Base-by-base conservation (phyloP, 2,888 invertebrate species). In the Synanthedon vespiformis region DNA sequence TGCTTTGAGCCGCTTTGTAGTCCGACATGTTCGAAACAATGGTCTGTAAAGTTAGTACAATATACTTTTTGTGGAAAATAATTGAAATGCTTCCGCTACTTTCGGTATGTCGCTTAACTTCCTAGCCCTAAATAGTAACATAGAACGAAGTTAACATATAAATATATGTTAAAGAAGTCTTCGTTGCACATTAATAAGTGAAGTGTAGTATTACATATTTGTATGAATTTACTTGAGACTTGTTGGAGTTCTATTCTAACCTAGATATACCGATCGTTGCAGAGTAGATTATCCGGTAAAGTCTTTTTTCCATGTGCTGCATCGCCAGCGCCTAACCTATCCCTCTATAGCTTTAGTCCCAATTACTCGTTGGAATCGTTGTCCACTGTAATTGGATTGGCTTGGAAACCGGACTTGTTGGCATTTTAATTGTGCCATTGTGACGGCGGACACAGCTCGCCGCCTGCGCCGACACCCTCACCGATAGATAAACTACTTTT, bases 341-440 rank as follows among this genome's bases (percentile, higher is more conserved):
- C 27, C 40, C 48, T 16, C 16, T 8, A 72, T 70, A 77, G 74
- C 72, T 61, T 57, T 74, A 73, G 72, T 77, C 79, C 85, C 87
- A 86, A 86, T 87, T 86, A 86, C 85, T 85, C 82, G 80, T 80
- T 72, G 80, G 81, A 83, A 85, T 86, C 85, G 84, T 80, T 84
- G 83, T 85, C 80, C 80, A 74, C 78, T 80, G 83, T 86, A 86
- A 87, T 86, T 87, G 86, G 86, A 85, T 84, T 86, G 83, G 84
- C 73, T 78, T 76, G 81, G 85, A 83, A 75, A 80, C 77, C 72
- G 77, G 83, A 84, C 84, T 86, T 86, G 87, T 86, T 84, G 87
- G 87, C 85, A 86, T 86, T 87, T 87, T 87, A 87, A 87, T 87
- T 87, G 86, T 87, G 82, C 86, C 77, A 86, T 87, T 87, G 86